Conservation (phyloP, 1,140 invertebrate genomes). For the Zaprionus capensis region DNA sequence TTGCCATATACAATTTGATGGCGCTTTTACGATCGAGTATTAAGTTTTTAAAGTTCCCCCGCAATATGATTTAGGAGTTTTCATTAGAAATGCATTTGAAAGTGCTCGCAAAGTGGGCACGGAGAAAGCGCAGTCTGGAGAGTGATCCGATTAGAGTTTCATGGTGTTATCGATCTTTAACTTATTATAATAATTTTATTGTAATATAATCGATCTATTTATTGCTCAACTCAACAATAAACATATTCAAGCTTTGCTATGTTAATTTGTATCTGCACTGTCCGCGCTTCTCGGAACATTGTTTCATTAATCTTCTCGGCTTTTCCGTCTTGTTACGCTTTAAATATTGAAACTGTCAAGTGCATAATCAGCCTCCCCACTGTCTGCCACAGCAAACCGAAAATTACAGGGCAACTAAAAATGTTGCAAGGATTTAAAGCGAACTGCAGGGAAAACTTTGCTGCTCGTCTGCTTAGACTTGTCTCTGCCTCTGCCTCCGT, state of each 20-base stretch:
- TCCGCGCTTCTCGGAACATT: conserved; percentile 24
- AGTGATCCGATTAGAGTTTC: not conserved
- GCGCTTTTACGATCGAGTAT: conserved; percentile 45
- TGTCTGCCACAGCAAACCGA: conserved; percentile 21
- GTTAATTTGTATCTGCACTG: not conserved
- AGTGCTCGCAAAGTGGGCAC: too few species aligned
- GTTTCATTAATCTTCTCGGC: conserved; percentile 62
- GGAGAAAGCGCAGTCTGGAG: not conserved
- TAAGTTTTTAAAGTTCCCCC: not conserved
- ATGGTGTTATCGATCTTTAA: too few species aligned
- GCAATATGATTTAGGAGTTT: not conserved
- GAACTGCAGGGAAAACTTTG: conserved; percentile 35
- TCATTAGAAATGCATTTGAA: not conserved
- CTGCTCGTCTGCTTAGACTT: conserved; percentile 24
- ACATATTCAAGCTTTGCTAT: not conserved
- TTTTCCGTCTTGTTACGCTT: conserved; percentile 55
- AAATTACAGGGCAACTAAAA: conserved; percentile 70
- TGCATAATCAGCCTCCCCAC: conserved; percentile 56
- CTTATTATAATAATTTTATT: too few species aligned
- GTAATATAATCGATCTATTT: too few species aligned
- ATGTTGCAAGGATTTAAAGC: conserved; percentile 45
- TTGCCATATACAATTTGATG: conserved; percentile 58
- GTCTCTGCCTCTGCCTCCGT: not conserved
- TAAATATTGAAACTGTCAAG: conserved; percentile 78
- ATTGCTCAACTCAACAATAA: too few species aligned